Evolutionary conservation across 2,113 vertebrate genomes (phyloP), one percentile per base, ranked within the genome.

Genomic region (Gila orcuttii): DNA sequence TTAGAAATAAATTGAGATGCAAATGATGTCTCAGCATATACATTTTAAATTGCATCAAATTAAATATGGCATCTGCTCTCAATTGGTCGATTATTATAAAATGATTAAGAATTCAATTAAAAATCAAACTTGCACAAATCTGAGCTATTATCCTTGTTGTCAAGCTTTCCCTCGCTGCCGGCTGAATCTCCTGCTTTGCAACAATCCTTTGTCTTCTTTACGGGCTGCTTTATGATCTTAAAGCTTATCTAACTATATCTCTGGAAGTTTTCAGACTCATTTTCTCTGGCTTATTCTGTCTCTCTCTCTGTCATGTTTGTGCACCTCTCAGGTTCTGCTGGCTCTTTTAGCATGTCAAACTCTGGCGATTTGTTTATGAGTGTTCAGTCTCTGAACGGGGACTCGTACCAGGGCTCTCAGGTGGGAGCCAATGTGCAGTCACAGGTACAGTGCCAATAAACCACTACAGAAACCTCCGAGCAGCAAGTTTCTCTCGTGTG

Each of bases 261-360:
- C 60, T 79, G 45, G 25, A 42, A 47, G 3, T 28, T 21, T 60
- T 25, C 71, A 19, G 6, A 28, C 23, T 83, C 78, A 62, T 57
- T 21, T 25, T 73, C 21, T 71, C 59, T 52, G 59, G n/a, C 71
- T 36, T 90, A 88, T 21, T 64, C 47, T 33, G 36, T 96, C 97
- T 92, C 97, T 92, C 97, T 96, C 95, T 95, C 95, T 97, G 94
- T 96, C 97, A 95, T 94, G 95, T 97, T 95, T 98, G 96, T 96
- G 98, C 96, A 97, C 95, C 96, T 97, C 97, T 95, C 96, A 99
- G 98, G 98, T 98, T 99, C 97, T 97, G 98, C 96, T 95, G 98
- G 96, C 95, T 98, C 98, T 98, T 99, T 99, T 99, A 99, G 97
- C 96, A 98, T 99, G 97, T 98, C 98, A 96, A 99, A 97, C 96